These are phyloP conservation scores for Capitulum mitella DNA, from an alignment of 2,888 invertebrate species.

Conservation along the genomic window DNA sequence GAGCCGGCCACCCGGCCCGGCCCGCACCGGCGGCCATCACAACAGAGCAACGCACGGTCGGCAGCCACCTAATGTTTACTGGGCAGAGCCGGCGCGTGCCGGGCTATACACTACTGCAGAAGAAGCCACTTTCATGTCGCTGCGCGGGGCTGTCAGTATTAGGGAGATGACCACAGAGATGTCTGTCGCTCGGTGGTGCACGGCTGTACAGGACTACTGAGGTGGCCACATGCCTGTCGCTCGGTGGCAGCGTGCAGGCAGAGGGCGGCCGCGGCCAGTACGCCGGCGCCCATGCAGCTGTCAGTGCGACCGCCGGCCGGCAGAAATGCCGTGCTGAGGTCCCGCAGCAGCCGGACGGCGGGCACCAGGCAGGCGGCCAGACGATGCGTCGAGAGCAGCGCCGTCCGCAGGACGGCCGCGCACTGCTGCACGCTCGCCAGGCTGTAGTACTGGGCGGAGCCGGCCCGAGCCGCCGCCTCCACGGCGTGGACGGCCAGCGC, in stretches of 20 bases:
- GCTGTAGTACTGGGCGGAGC: conserved; percentile 61
- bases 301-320: conserved; percentile 53
- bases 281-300: conserved; percentile 52
- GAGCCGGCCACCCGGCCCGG: conserved; percentile 61
- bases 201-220: too few relatives aligned
- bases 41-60: too few relatives aligned
- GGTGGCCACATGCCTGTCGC: too few relatives aligned
- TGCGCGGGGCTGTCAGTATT: too few relatives aligned
- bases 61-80: too few relatives aligned
- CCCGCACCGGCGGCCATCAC: too few relatives aligned
- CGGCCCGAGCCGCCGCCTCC: conserved; percentile 69
- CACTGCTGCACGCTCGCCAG: conserved; percentile 46
- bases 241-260: conserved; percentile 86
- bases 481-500: conserved; percentile 88
- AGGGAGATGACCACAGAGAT: too few relatives aligned
- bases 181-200: too few relatives aligned
- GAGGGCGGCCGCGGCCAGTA: conserved; percentile 79
- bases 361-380: conserved; percentile 69
- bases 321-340: conserved; percentile 68
- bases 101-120: too few relatives aligned
- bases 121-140: too few relatives aligned
- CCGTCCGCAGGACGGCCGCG: conserved; percentile 72
- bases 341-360: conserved; percentile 65
- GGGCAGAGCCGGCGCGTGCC: too few relatives aligned
- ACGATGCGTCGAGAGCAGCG: conserved; percentile 73